These are phyloP conservation scores for Phoenicopterus ruber DNA, from an alignment of 2,113 vertebrate species.

Conservation along the genomic window DNA sequence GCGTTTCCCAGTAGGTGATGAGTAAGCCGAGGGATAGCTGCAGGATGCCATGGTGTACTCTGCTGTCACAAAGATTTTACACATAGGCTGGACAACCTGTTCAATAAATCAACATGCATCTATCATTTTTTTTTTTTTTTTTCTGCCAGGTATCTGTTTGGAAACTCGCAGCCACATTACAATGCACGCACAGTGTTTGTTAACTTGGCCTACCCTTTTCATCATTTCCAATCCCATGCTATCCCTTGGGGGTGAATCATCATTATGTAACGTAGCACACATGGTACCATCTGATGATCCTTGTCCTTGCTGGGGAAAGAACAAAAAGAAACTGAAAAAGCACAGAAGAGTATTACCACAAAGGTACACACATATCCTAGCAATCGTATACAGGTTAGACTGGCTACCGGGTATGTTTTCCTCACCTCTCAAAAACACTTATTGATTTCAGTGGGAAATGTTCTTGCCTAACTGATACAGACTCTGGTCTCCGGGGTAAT, in stretches of 20 bases:
- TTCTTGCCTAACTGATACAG: not conserved
- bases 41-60: constrained; percentile 51
- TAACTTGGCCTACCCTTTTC: constrained; percentile 30
- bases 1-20: constrained; percentile 58
- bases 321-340: not conserved
- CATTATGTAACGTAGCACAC: not conserved
- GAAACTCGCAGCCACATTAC: constrained; percentile 9
- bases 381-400: not conserved
- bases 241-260: not conserved
- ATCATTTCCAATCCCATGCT: constrained; percentile 3
- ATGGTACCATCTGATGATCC: not conserved
- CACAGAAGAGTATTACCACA: not conserved
- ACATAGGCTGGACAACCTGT: constrained; percentile 46
- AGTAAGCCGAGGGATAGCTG: constrained; percentile 41
- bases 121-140: not conserved
- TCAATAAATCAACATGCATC: constrained; percentile 62
- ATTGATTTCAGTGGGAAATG: constrained; percentile 24
- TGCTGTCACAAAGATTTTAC: constrained; percentile 68
- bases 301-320: not conserved
- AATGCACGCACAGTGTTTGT: constrained; percentile 31
- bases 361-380: not conserved
- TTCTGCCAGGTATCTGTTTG: not conserved
- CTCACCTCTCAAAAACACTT: not conserved
- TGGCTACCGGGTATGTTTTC: not conserved
- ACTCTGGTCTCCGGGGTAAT: not conserved